Evolutionary conservation across 2,113 vertebrate species (phyloP).

Genomic region (Xenotilapia leptura): DNA sequence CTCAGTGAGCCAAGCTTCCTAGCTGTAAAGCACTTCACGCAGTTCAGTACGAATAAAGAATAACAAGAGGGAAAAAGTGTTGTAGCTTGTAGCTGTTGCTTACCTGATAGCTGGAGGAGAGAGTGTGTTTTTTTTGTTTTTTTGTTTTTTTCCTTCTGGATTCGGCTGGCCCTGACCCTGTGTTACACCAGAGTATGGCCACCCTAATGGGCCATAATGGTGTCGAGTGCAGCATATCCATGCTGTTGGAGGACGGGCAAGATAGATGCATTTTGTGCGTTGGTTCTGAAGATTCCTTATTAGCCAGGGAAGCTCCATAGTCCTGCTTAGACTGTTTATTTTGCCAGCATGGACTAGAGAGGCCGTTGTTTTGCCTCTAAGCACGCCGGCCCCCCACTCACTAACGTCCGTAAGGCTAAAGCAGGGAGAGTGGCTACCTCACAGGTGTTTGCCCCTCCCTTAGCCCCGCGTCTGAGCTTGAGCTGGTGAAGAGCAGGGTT

Average conservation of each 20-base stretch:
- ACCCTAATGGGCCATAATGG: neutral
- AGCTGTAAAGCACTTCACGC: neutral
- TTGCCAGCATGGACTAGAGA: neutral
- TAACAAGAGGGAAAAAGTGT: too few relatives aligned
- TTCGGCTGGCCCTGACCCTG: neutral
- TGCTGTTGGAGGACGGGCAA: neutral
- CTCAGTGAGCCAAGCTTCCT: neutral
- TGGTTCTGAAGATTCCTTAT: neutral
- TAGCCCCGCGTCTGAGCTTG: rapidly evolving
- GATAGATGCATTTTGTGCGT: neutral
- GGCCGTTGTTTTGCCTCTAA: neutral
- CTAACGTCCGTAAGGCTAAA: rapidly evolving
- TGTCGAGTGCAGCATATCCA: neutral
- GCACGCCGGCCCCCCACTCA: rapidly evolving
- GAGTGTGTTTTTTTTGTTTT: rapidly evolving
- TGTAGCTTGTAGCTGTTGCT: too few relatives aligned
- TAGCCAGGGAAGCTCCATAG: neutral
- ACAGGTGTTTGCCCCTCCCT: neutral
- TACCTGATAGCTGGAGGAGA: neutral
- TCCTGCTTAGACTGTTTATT: neutral
- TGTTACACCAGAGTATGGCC: neutral
- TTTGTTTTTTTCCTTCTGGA: neutral
- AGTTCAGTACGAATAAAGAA: neutral
- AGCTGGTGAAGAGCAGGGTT: neutral
- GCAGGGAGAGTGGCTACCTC: neutral